Evolutionary conservation across 2,113 vertebrate species (phyloP).

Genomic region (Callospermophilus lateralis): DNA sequence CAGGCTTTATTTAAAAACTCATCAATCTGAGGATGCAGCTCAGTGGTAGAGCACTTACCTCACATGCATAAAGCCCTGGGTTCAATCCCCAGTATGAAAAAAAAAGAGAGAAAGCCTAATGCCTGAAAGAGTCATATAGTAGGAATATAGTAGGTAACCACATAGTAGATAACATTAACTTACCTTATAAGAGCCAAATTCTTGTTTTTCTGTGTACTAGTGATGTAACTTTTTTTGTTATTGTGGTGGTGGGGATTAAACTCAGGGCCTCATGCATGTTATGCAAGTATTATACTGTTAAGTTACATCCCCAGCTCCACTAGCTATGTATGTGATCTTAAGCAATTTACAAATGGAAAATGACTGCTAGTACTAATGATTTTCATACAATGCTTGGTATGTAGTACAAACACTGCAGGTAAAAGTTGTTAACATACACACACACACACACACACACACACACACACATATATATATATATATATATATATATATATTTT

Average conservation of each 20-base stretch:
- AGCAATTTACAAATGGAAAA: not conserved
- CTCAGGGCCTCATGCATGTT: too few species aligned
- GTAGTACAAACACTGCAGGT: not conserved
- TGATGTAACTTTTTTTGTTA: not conserved
- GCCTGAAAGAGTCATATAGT: too few species aligned
- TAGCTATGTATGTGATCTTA: not conserved
- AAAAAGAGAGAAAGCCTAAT: too few species aligned
- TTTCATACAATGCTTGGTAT: conserved; percentile 13
- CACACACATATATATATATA: too few species aligned
- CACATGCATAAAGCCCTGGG: too few species aligned
- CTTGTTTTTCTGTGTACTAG: conserved; percentile 40
- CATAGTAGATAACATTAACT: not conserved
- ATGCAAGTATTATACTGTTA: too few species aligned
- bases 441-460: too few species aligned
- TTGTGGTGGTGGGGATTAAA: too few species aligned
- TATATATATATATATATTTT: too few species aligned
- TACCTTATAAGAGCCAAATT: not conserved
- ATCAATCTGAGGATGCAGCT: not conserved
- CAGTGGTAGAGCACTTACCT: too few species aligned
- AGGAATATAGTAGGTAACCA: too few species aligned
- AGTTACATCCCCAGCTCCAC: not conserved
- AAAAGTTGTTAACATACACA: not conserved
- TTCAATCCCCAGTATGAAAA: too few species aligned
- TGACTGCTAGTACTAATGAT: not conserved
- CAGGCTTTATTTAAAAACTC: conserved; percentile 60